Percentiles rank a stretch among this genome's conserved stretches.
These are phyloP conservation scores for Vulpes vulpes DNA, from an alignment of 2,113 vertebrate species.

Conservation along the genomic window DNA sequence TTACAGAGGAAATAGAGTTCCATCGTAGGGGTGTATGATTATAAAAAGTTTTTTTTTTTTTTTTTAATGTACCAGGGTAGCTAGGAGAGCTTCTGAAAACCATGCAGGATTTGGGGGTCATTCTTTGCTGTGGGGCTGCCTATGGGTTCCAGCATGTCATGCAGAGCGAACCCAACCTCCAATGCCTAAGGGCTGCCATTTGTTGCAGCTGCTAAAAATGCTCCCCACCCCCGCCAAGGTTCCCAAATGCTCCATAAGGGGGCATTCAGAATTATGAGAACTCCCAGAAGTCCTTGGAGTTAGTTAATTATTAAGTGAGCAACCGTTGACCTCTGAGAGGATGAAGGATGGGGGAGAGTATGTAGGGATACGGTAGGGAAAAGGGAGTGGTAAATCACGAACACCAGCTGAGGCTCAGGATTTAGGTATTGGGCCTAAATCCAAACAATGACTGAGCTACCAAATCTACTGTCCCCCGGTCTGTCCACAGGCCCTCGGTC, in stretches of 20 bases:
- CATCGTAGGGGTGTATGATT: rapidly evolving
- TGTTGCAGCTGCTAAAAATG: neutral
- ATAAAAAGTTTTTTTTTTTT: too few species aligned
- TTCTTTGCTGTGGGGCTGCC: neutral
- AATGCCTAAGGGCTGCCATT: neutral
- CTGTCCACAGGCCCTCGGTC: too few species aligned
- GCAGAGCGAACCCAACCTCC: neutral
- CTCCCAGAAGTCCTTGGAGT: too few species aligned
- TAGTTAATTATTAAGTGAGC: neutral
- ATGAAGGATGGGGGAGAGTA: neutral
- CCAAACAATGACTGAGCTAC: rapidly evolving
- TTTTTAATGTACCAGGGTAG: neutral
- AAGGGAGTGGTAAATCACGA: neutral
- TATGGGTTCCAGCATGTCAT: neutral
- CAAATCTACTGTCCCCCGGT: too few species aligned
- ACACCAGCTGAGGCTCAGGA: neutral
- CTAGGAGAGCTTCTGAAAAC: neutral
- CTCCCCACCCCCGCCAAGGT: rapidly evolving
- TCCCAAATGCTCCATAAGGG: neutral
- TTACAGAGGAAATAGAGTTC: neutral
- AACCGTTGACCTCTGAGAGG: neutral
- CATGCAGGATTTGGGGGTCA: neutral
- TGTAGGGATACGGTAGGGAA: neutral
- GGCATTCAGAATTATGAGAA: neutral
- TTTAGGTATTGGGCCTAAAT: rapidly evolving